Conservation (phyloP, 2,113 vertebrate species). For the Callocephalon fimbriatum region DNA sequence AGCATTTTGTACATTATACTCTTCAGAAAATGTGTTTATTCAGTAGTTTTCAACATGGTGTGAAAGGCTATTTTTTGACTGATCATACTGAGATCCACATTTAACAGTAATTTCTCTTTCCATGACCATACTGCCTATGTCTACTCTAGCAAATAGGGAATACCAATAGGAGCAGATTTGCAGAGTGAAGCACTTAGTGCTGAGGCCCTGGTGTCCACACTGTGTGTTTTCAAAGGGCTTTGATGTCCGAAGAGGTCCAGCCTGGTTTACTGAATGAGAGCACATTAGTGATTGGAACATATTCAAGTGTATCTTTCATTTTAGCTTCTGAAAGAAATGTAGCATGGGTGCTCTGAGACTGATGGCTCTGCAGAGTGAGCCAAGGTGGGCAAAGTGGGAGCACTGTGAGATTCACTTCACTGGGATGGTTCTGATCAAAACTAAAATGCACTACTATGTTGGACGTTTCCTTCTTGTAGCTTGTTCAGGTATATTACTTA, state of each 20-base stretch:
- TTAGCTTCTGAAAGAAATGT: not conserved
- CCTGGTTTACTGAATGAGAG: not conserved
- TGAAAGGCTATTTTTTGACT: not conserved
- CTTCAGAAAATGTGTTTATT: not conserved
- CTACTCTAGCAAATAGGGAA: not conserved
- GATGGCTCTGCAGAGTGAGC: not conserved
- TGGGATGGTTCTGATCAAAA: not conserved
- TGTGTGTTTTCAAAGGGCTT: not conserved
- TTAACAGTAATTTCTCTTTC: not conserved
- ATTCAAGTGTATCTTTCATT: not conserved
- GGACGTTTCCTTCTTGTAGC: not conserved
- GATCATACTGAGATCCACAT: rapidly evolving
- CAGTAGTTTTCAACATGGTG: not conserved
- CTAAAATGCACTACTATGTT: not conserved
- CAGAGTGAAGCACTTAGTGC: not conserved
- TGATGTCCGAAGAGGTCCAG: not conserved
- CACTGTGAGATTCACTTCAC: not conserved
- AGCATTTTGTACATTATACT: not conserved
- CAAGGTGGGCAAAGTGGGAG: not conserved
- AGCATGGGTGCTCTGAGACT: not conserved
- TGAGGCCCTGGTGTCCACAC: rapidly evolving
- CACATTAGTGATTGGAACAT: not conserved
- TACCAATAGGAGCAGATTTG: not conserved
- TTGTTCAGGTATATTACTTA: not conserved
- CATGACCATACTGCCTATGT: not conserved